A percentile compares a stretch with the other conserved stretches of the same genome.
Conservation (phyloP, 2,888 invertebrate species). For the Philereme transversata region DNA sequence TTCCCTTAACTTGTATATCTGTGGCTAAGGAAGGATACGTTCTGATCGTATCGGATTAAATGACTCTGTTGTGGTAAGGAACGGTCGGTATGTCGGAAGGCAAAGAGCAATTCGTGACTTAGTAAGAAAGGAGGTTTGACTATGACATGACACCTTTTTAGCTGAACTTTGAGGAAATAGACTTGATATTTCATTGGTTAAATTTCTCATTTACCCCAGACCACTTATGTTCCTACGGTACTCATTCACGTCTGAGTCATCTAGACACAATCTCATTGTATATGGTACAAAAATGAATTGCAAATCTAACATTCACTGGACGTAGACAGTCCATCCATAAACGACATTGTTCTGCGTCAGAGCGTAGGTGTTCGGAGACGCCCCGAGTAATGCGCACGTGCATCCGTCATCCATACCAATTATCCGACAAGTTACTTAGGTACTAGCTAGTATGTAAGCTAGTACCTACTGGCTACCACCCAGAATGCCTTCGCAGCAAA, state of each 20-base stretch:
- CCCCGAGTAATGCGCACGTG: constrained; percentile 64
- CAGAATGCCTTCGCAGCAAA: constrained; percentile 18
- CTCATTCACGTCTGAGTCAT: too few species aligned
- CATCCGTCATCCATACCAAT: constrained; percentile 61
- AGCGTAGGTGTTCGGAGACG: constrained; percentile 34
- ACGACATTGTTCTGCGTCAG: constrained; percentile 36
- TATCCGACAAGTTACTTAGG: constrained; percentile 26
- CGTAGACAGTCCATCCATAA: constrained; percentile 10
- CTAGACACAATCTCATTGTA: background rate
- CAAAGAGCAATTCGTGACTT: background rate
- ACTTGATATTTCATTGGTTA: too few species aligned
- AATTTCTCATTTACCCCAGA: too few species aligned
- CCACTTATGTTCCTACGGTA: too few species aligned
- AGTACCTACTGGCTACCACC: constrained; percentile 14
- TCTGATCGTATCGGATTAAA: too few species aligned
- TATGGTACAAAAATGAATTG: background rate
- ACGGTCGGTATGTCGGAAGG: background rate
- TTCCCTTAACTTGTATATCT: background rate
- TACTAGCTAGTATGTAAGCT: background rate
- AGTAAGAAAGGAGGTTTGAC: background rate
- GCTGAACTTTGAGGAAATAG: too few species aligned
- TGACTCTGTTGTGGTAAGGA: background rate
- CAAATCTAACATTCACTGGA: constrained; percentile 6
- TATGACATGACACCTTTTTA: too few species aligned
- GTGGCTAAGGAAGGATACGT: background rate